These are phyloP conservation scores for Tinamus major DNA, from an alignment of 2,797 vertebrate species.

Conservation along the genomic window DNA sequence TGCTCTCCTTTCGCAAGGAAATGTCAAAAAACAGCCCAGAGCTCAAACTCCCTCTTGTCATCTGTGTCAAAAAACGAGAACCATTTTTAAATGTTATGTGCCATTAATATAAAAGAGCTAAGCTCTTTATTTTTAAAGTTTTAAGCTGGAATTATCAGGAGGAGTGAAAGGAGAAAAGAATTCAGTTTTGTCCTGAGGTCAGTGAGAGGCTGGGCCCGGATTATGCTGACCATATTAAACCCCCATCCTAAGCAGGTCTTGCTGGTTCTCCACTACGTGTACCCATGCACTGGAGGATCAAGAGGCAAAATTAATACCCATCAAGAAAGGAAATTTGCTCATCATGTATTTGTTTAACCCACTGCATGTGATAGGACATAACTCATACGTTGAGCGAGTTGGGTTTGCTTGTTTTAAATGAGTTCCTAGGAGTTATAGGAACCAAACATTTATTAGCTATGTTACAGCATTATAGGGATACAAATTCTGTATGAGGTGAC, in stretches of 20 bases:
- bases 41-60: not conserved
- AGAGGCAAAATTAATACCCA: not conserved
- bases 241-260: not conserved
- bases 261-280: not conserved
- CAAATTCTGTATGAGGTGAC: constrained; percentile 9
- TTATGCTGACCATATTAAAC: not conserved
- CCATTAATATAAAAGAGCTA: not conserved
- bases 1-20: not conserved
- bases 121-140: not conserved
- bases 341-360: not conserved
- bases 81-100: not conserved
- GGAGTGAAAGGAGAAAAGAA: not conserved
- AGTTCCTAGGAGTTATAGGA: not conserved
- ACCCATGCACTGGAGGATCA: accelerated
- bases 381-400: not conserved
- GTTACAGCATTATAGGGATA: not conserved
- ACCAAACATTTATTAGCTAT: not conserved
- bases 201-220: not conserved
- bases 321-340: not conserved
- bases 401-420: not conserved
- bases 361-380: accelerated
- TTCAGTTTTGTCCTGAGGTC: not conserved
- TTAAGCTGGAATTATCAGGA: not conserved
- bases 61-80: not conserved
- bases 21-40: constrained; percentile 15